Base-by-base conservation (phyloP, 2,888 invertebrate species). In the Volucella zonaria region DNA sequence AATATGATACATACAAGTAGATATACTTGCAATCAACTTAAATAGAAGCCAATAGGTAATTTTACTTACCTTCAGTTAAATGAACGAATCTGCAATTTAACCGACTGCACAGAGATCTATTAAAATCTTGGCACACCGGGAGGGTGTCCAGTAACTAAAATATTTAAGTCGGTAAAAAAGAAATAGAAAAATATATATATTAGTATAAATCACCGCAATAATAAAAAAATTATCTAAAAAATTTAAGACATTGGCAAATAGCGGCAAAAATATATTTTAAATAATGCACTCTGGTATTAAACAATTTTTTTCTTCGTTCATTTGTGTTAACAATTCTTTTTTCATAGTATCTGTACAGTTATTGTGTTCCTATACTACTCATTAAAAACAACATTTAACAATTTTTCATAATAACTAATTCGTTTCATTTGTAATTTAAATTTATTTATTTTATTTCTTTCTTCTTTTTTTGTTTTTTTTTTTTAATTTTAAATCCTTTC, bases 51-150 rank as follows among this genome's bases (percentile, higher is more conserved):
- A 49, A 66, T 18, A 6, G 31, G 6, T 1, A 23, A 31, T 40
- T n/a, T 45, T 89, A 93, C 95, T 94, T 93, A 98, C 98, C 97
- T 95, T 97, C 97, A 94, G 96, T 95, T 94, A 98, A 96, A 96
- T 98, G 98, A 94, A 98, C 97, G 95, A 97, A 97, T 95, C 97
- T 97, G 96, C 98, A 98, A 95, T 97, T 96, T 94, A 96, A 95
- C 95, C 97, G 96, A 94, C 96, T 96, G 95, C 97, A 97, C 94
- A 96, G 96, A 94, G 97, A 97, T 94, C 96, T 96, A 96, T 97
- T 98, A 98, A 98, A 98, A 98, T 97, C 98, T 97, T 97, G 98
- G 98, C 97, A 98, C 96, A 97, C 98, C 97, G 96, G 98, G 97
- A 97, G 98, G 97, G 97, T 98, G 98, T 97, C 98, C 98, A 97